A percentile compares a stretch with the other conserved stretches of the same genome.
These are phyloP conservation scores for Drosophila quinaria DNA, from an alignment of 2,888 invertebrate genomes.

Conservation along the genomic window DNA sequence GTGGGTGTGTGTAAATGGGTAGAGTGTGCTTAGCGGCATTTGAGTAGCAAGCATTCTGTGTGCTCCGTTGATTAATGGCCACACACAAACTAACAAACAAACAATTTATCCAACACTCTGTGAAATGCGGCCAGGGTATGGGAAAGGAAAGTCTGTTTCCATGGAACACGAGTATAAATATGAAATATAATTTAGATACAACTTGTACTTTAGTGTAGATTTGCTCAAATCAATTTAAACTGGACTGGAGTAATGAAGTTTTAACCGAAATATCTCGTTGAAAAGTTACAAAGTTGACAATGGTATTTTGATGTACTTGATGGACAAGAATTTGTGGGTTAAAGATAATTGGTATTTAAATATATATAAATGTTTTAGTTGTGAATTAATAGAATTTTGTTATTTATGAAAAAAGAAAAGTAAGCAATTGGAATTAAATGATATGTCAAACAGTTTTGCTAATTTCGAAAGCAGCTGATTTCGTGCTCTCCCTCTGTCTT, in stretches of 20 bases:
- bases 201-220: conserved; percentile 11
- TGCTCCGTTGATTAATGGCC: conserved; percentile 75
- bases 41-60: conserved; percentile 42
- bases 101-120: conserved; percentile 55
- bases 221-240: conserved; percentile 16
- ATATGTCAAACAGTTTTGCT: background rate
- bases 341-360: background rate
- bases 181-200: conserved; percentile 14
- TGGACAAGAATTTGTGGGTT: background rate
- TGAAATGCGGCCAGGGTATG: conserved; percentile 32
- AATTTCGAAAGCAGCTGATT: background rate
- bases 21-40: conserved; percentile 43
- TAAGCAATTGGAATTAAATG: background rate
- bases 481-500: background rate
- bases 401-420: background rate
- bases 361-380: background rate
- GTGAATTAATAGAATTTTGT: background rate
- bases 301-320: too few species aligned
- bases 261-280: background rate
- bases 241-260: background rate
- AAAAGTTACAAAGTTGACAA: background rate
- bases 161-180: conserved; percentile 9
- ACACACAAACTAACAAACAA: conserved; percentile 63
- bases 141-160: background rate
- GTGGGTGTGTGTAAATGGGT: conserved; percentile 9